phyloP scores from a whole-genome alignment of 2,888 invertebrate species.

The Venustoraphidia nigricollis region DNA sequence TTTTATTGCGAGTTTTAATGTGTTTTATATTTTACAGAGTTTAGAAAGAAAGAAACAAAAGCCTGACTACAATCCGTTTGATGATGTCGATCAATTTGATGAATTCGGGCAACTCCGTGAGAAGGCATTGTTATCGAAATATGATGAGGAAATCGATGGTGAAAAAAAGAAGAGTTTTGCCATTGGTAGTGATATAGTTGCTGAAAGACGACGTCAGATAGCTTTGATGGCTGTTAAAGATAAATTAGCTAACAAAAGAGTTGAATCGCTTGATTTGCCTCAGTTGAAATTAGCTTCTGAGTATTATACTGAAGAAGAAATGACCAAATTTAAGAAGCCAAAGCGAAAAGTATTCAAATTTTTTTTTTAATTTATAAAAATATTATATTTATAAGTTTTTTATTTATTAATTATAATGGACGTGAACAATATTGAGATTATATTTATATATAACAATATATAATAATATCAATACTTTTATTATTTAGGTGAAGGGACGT shows the following conservation, averaged over 20 bases:
- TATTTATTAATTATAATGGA: too few relatives aligned
- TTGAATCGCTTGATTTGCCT: conserved; percentile 58
- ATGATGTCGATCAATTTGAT: conserved; percentile 60
- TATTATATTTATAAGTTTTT: too few relatives aligned
- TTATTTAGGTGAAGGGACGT: conserved; percentile 25
- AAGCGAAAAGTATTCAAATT: conserved; percentile 45
- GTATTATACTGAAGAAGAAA: conserved; percentile 73
- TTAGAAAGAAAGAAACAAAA: conserved; percentile 71
- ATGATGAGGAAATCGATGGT: conserved; percentile 85
- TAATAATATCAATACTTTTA: conserved; percentile 9
- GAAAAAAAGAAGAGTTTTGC: conserved; percentile 53
- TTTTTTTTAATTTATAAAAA: too few relatives aligned
- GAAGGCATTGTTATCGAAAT: conserved; percentile 69
- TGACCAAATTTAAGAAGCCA: conserved; percentile 78
- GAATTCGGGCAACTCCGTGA: conserved; percentile 46
- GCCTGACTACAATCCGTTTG: conserved; percentile 72
- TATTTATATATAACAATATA: too few relatives aligned
- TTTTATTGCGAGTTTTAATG: conserved; percentile 3
- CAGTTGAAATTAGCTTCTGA: conserved; percentile 66
- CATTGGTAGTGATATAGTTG: conserved; percentile 50
- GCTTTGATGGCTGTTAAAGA: conserved; percentile 34
- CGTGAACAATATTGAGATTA: too few relatives aligned
- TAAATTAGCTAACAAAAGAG: conserved; percentile 45
- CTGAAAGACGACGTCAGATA: conserved; percentile 35
- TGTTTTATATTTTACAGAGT: conserved; percentile 37